phyloP scores from a whole-genome alignment of 2,797 vertebrate genomes.

The Melanotaenia maccullochi region DNA sequence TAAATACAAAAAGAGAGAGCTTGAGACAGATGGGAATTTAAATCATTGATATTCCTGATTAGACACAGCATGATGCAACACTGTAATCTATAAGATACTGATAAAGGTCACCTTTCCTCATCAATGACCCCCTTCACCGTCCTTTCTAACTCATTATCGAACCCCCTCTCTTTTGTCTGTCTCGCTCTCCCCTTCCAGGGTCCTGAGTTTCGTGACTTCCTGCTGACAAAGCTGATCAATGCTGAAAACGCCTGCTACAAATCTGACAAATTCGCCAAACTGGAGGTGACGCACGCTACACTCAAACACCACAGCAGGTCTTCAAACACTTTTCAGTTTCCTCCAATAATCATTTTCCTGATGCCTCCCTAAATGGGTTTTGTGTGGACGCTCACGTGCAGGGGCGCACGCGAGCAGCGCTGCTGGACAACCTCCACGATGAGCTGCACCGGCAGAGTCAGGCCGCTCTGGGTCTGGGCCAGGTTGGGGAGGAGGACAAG shows the following conservation, averaged over 20 bases:
- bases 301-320: conserved; percentile 21
- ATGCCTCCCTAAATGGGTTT: conserved; percentile 13
- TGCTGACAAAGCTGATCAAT: conserved; percentile 97
- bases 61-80: conserved; percentile 4
- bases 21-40: conserved; percentile 14
- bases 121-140: neutral
- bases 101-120: conserved; percentile 51
- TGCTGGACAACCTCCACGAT: conserved; percentile 95
- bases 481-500: conserved; percentile 92
- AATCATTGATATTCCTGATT: conserved; percentile 21
- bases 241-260: conserved; percentile 98
- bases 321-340: conserved; percentile 11
- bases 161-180: neutral
- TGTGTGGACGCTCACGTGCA: conserved; percentile 56
- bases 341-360: neutral
- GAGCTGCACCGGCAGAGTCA: conserved; percentile 94
- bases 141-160: conserved; percentile 7
- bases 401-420: conserved; percentile 93
- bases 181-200: conserved; percentile 76
- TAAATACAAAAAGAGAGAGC: neutral
- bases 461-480: conserved; percentile 90
- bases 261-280: conserved; percentile 97
- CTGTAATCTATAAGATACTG: conserved; percentile 22
- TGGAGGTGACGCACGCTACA: conserved; percentile 87
- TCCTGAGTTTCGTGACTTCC: conserved; percentile 93